Percentiles rank a stretch among this genome's conserved stretches.
Conservation (phyloP, 1,140 invertebrate species). For the Ceratina calcarata region DNA sequence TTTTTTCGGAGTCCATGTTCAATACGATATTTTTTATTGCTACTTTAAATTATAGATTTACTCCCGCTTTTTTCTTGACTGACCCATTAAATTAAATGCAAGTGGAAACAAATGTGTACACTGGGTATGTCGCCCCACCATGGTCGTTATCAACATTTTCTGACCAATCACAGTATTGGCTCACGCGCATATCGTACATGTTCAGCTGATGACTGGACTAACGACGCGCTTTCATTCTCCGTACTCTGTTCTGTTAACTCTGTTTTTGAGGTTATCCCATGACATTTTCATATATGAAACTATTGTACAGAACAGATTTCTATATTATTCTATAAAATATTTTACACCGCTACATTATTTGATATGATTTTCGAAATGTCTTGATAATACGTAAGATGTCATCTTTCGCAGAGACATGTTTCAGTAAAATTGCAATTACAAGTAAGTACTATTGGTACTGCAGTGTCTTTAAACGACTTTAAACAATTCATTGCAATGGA, state of each 20-base stretch:
- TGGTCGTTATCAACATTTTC: too few relatives aligned
- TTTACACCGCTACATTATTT: background rate
- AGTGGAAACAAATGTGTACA: too few relatives aligned
- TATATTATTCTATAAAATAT: background rate
- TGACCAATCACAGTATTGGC: too few relatives aligned
- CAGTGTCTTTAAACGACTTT: slow-evolving; percentile 18
- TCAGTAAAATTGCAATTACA: background rate
- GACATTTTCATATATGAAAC: background rate
- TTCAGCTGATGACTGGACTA: too few relatives aligned
- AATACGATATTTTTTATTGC: slow-evolving; percentile 2
- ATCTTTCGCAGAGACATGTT: background rate
- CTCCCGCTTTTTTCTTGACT: background rate
- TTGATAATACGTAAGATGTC: background rate
- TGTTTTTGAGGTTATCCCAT: background rate
- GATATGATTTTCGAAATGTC: slow-evolving; percentile 11
- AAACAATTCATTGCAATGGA: slow-evolving; percentile 36
- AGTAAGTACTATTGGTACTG: slow-evolving; percentile 1
- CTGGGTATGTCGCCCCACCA: too few relatives aligned
- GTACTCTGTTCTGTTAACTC: background rate
- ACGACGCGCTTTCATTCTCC: background rate
- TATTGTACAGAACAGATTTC: background rate
- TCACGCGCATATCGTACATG: too few relatives aligned
- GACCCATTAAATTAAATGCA: too few relatives aligned
- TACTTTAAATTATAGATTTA: slow-evolving; percentile 1
- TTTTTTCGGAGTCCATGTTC: background rate